Conservation (phyloP, 1,140 invertebrate genomes). For the Thaumatotibia leucotreta region DNA sequence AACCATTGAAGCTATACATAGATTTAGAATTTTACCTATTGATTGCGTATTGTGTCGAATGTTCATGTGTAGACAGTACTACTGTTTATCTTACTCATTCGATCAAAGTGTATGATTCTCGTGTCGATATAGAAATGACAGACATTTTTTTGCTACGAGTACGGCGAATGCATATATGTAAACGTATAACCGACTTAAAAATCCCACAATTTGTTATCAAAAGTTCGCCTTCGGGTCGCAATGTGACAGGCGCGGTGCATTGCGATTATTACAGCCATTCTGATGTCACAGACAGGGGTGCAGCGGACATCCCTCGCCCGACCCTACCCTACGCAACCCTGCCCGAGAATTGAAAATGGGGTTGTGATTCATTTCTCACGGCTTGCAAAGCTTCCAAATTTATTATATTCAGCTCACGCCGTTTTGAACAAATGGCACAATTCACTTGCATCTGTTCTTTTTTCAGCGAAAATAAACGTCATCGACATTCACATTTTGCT, state of each 20-base stretch:
- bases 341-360: slow-evolving; percentile 64
- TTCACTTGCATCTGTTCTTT: slow-evolving; percentile 27
- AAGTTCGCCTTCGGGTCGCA: not conserved
- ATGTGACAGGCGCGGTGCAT: slow-evolving; percentile 46
- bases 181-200: not conserved
- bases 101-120: too few relatives aligned
- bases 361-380: slow-evolving; percentile 75
- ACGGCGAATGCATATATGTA: not conserved
- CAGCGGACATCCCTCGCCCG: slow-evolving; percentile 52
- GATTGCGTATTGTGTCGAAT: too few relatives aligned
- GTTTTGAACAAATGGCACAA: slow-evolving; percentile 22
- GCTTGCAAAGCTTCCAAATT: slow-evolving; percentile 53
- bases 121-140: too few relatives aligned
- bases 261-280: slow-evolving; percentile 66
- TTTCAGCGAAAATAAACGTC: not conserved
- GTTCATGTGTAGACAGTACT: too few relatives aligned
- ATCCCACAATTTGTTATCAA: not conserved
- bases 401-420: slow-evolving; percentile 45
- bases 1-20: too few relatives aligned
- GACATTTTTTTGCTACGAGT: too few relatives aligned
- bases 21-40: too few relatives aligned
- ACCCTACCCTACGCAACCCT: slow-evolving; percentile 48
- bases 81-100: too few relatives aligned
- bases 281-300: slow-evolving; percentile 59
- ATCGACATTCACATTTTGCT: not conserved